Percentiles rank a stretch among this genome's conserved stretches.
phyloP scores from a whole-genome alignment of 2,888 invertebrate species.

The Tipula confusa region DNA sequence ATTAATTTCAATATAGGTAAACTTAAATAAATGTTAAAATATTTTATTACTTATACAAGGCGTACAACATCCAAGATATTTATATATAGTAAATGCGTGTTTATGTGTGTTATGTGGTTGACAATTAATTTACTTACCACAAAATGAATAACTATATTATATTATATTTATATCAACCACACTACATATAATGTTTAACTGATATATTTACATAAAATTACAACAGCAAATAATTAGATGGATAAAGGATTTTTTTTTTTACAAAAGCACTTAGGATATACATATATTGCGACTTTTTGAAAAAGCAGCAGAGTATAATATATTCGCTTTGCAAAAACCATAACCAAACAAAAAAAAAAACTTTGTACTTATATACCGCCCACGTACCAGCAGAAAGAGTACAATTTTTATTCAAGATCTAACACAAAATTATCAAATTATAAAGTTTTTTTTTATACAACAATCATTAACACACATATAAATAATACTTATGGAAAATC shows the following conservation, averaged over 20 bases:
- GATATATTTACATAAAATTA: not conserved
- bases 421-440: not conserved
- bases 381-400: not conserved
- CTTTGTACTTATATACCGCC: not conserved
- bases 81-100: not conserved
- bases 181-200: not conserved
- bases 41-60: not conserved
- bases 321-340: not conserved
- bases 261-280: not conserved
- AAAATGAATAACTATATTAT: too few relatives aligned
- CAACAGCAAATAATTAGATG: not conserved
- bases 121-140: not conserved
- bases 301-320: not conserved
- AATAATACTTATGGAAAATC: not conserved
- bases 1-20: too few relatives aligned
- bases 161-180: not conserved
- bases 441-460: not conserved
- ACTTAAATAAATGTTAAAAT: too few relatives aligned
- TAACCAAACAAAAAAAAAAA: not conserved
- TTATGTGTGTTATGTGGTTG: not conserved
- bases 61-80: constrained; percentile 3
- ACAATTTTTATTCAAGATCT: not conserved
- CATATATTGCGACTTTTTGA: not conserved
- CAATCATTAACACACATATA: too few relatives aligned
- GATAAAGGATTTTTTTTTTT: not conserved